Base-by-base conservation (phyloP, 2,113 vertebrate genomes). In the Pluvianellus socialis region DNA sequence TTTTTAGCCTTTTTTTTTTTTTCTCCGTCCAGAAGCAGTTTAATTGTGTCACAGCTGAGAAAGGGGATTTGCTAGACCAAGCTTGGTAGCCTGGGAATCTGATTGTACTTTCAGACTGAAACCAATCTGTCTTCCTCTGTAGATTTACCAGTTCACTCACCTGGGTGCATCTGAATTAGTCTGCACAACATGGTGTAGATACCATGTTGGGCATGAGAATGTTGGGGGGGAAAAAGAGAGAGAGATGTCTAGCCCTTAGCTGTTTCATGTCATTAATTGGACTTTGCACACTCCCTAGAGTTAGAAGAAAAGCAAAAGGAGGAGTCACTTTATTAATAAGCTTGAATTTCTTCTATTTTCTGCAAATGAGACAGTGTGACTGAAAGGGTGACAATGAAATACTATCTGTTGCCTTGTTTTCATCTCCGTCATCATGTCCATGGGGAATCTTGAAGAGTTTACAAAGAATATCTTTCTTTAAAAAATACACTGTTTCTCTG, bases 141-240 rank as follows among this genome's bases (percentile, higher is more conserved):
- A 16, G 40, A 68, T 83, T 50, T 84, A 59, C 28, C 22, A 73
- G n/a, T 55, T 92, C 14, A 8, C 17, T 84, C 9, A 1, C 21
- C 14, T 44, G 27, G 2, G 4, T 79, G 4, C 42, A 38, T 84
- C 30, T 81, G 30, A 71, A 49, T 94, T 66, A 66, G 9, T 73
- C 33, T 70, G 15, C 15, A 12, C 2, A 1, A 18, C 9, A 10
- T 42, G 10, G 7, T 65, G 9, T 44, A 44, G 20, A 33, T 73
- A 68, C 6, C 5, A 9, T 55, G 6, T 42, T 32, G 4, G 16
- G 5, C 12, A 6, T 70, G 35, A 56, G 16, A 84, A 58, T 0
- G 0, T 10, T 44, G 15, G 0, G 7, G 2, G 6, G 1, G 3
- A 19, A 21, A 5, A 32, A n/a, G 18, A 55, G 28, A 10, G 28